Base-by-base conservation (phyloP, 2,888 invertebrate genomes). In the Ennomos quercinarius region DNA sequence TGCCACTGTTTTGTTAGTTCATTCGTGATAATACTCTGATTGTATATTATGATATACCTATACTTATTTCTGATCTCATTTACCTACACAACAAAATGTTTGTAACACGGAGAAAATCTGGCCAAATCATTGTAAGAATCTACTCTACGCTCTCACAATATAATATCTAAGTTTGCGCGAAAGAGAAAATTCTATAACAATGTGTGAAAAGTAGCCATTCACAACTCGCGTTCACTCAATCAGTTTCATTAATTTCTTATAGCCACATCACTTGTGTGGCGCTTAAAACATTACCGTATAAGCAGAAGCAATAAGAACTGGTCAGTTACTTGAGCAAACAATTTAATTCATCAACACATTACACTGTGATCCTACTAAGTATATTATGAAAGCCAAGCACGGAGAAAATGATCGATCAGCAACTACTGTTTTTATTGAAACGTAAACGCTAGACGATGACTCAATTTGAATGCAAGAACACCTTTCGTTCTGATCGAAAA, bases 381-480 rank as follows among this genome's bases (percentile, higher is more conserved):
- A 27, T 27, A 75, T 68, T 27, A 75, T 68, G 74, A 81, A 80
- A 75, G 78, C 77, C 72, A 72, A 72, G 70, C 67, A 65, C 62
- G 68, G 57, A 73, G 79, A 81, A 79, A 83, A 81, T 81, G 77
- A 84, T 82, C 73, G 78, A 84, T 82, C 77, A 72, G 66, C 68
- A 51, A 69, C 74, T 76, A 76, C 76, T 77, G 80, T 76, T 74
- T 73, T 75, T 72, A 63, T 73, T 71, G 68, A 73, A 70, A 65
- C 57, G 64, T 58, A 61, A 68, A 67, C 50, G 53, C 57, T 70
- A 66, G 63, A 60, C 66, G 74, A 76, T 74, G 73, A 74, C 63
- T 66, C 70, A 64, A 73, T 75, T 70, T 71, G 67, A 68, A 57
- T 67, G 58, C 57, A 46, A 64, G 57, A 66, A 70, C 71, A 61